These are phyloP conservation scores for Leptarthrus brevirostris DNA, from an alignment of 2,888 invertebrate genomes.

Conservation along the genomic window DNA sequence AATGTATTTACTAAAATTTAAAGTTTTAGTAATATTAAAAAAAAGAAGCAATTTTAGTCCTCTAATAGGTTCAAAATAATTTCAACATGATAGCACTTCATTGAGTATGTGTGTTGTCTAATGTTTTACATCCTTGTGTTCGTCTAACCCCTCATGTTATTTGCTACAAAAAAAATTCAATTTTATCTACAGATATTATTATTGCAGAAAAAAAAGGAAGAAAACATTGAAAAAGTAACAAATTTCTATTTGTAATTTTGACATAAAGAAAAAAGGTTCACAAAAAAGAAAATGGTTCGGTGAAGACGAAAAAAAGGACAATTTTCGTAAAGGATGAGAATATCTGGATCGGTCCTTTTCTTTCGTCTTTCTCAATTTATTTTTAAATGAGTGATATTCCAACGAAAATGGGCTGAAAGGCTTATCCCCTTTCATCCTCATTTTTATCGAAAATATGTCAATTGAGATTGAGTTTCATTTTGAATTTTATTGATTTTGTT, in stretches of 20 bases:
- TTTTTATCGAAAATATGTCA: conserved; percentile 30
- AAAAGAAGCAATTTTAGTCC: conserved; percentile 46
- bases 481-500: conserved; percentile 18
- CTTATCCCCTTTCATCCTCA: conserved; percentile 38
- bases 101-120: conserved; percentile 86
- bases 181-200: not conserved
- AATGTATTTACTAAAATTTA: conserved; percentile 53
- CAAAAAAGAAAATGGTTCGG: not conserved
- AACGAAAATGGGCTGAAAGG: conserved; percentile 37
- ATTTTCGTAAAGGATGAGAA: not conserved
- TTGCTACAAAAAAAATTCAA: conserved; percentile 56
- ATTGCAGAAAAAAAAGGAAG: conserved; percentile 51
- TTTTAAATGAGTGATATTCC: conserved; percentile 40
- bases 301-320: conserved; percentile 31
- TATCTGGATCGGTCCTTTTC: conserved; percentile 1
- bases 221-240: not conserved
- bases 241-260: conserved; percentile 9
- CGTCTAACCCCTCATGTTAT: conserved; percentile 75
- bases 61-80: conserved; percentile 42
- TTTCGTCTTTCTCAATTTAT: conserved; percentile 44
- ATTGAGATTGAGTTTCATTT: conserved; percentile 17
- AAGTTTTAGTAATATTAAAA: too few relatives aligned
- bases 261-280: conserved; percentile 16
- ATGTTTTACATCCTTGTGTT: conserved; percentile 90
- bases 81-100: conserved; percentile 67